Percentiles rank a stretch among this genome's conserved stretches.
Conservation (phyloP, 2,888 invertebrate genomes). For the Andrena bucephala region DNA sequence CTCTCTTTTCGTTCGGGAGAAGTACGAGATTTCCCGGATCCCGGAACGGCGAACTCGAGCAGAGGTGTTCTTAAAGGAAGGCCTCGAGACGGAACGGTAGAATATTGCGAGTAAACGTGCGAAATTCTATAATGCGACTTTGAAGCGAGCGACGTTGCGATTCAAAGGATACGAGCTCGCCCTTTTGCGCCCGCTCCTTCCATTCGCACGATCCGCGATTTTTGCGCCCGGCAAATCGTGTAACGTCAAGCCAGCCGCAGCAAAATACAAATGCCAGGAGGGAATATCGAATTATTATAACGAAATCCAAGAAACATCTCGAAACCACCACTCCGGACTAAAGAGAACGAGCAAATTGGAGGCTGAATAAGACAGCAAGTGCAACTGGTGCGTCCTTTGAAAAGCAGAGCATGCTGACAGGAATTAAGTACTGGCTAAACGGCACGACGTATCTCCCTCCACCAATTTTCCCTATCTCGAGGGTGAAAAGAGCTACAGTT, state of each 20-base stretch:
- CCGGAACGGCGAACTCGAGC: background rate
- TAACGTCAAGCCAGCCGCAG: background rate
- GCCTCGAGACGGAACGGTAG: background rate
- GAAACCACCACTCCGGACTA: too few relatives aligned
- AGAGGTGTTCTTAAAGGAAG: background rate
- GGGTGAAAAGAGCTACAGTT: too few relatives aligned
- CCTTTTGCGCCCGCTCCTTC: background rate
- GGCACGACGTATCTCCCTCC: too few relatives aligned
- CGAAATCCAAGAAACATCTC: too few relatives aligned
- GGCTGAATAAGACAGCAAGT: too few relatives aligned
- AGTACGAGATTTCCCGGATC: slow-evolving; percentile 38
- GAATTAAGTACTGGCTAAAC: too few relatives aligned
- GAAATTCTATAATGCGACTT: slow-evolving; percentile 38
- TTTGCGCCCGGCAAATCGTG: background rate
- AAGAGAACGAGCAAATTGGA: too few relatives aligned
- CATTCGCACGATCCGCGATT: background rate
- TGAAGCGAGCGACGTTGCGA: slow-evolving; percentile 10
- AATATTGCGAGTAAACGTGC: slow-evolving; percentile 17
- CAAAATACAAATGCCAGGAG: too few relatives aligned
- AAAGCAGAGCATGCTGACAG: too few relatives aligned
- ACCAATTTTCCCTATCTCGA: too few relatives aligned
- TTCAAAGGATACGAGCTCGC: slow-evolving; percentile 4
- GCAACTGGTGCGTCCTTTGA: too few relatives aligned
- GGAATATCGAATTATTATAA: too few relatives aligned
- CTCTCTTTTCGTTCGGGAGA: slow-evolving; percentile 8